Conservation (phyloP, 2,113 vertebrate genomes). For the Trogon melanurus region DNA sequence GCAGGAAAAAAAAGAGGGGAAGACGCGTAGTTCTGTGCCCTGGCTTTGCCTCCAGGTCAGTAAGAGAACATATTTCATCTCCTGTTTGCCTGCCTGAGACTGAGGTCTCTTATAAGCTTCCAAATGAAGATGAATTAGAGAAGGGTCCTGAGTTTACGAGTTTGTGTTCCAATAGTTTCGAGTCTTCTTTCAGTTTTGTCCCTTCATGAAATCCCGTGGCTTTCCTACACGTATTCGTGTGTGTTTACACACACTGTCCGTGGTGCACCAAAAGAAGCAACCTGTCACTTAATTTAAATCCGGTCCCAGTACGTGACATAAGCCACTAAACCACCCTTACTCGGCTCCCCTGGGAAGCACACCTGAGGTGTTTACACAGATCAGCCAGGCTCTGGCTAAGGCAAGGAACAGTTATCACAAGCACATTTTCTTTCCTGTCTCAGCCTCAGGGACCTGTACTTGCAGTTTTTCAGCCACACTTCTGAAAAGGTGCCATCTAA, state of each 20-base stretch:
- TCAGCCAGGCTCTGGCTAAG: no score
- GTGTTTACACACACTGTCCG: neutral
- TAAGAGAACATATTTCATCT: neutral
- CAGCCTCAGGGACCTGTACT: neutral
- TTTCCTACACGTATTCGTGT: neutral
- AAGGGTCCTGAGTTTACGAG: neutral
- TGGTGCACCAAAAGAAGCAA: neutral
- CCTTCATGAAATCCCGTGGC: neutral
- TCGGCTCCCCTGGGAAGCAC: rapidly evolving
- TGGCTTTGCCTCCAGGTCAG: neutral
- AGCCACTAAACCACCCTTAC: neutral
- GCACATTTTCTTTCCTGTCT: neutral
- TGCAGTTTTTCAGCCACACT: neutral
- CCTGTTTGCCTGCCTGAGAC: neutral
- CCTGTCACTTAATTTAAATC: neutral
- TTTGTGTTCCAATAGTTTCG: neutral
- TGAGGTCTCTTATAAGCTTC: neutral
- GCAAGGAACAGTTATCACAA: neutral
- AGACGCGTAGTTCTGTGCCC: neutral
- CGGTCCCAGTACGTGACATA: neutral
- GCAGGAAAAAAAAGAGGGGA: neutral
- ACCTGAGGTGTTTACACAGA: neutral
- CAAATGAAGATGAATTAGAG: neutral
- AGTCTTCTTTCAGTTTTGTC: neutral
- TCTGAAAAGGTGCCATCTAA: neutral